Conservation (phyloP, 2,888 invertebrate genomes). For the Hyalella azteca region DNA sequence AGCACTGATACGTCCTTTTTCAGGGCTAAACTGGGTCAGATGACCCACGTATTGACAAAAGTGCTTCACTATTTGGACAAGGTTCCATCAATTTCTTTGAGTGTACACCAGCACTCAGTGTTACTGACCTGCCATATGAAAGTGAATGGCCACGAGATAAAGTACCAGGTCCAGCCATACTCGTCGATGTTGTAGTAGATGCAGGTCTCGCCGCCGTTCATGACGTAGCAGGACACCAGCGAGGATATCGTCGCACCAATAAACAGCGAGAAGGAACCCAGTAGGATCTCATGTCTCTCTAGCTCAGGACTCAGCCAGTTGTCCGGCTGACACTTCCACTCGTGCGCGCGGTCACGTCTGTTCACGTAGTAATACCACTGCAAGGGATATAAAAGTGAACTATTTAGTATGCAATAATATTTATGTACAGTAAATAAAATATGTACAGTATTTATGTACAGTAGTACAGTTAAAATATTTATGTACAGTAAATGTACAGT, state of each 20-base stretch:
- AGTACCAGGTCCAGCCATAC: slow-evolving; percentile 72
- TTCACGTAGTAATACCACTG: slow-evolving; percentile 77
- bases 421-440: too few species aligned
- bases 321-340: slow-evolving; percentile 77
- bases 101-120: too few species aligned
- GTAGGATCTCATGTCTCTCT: slow-evolving; percentile 73
- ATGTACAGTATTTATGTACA: too few species aligned
- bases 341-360: slow-evolving; percentile 69
- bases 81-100: too few species aligned
- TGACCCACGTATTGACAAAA: too few species aligned
- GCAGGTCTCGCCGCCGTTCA: slow-evolving; percentile 72
- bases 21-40: too few species aligned
- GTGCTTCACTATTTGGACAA: too few species aligned
- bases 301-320: slow-evolving; percentile 73
- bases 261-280: slow-evolving; percentile 70
- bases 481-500: too few species aligned
- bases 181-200: slow-evolving; percentile 72
- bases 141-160: slow-evolving; percentile 71
- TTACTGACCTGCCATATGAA: slow-evolving; percentile 70
- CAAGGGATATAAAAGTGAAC: too few species aligned
- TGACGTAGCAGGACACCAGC: slow-evolving; percentile 71
- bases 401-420: too few species aligned
- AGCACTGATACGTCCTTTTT: too few species aligned
- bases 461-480: too few species aligned
- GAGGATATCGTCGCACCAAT: slow-evolving; percentile 69